phyloP scores from a whole-genome alignment of 2,797 vertebrate species.

The Tragelaphus eurycerus region DNA sequence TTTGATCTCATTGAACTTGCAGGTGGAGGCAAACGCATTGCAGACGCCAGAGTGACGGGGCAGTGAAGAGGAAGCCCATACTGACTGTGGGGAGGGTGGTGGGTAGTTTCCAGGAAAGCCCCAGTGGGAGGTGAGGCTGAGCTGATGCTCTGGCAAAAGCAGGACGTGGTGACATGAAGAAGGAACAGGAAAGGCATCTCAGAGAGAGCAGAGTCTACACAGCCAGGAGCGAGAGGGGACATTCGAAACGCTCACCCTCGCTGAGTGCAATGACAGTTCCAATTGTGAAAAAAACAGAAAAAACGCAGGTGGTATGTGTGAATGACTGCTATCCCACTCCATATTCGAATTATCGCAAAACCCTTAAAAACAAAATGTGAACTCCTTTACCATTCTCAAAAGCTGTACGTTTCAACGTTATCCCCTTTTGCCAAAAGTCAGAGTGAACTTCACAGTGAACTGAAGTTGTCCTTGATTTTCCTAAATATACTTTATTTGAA shows the following conservation, averaged over 20 bases:
- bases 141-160: neutral
- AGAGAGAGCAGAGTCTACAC: neutral
- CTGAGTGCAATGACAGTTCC: neutral
- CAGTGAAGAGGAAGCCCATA: rapidly evolving
- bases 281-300: neutral
- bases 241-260: neutral
- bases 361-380: neutral
- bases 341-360: neutral
- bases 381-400: neutral
- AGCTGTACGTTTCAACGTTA: neutral
- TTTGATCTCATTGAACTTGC: neutral
- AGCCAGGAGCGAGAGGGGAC: neutral
- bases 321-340: neutral
- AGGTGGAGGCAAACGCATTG: neutral
- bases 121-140: neutral
- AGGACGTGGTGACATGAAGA: neutral
- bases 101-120: neutral
- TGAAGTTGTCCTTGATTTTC: slow-evolving; percentile 8
- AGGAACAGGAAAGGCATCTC: neutral
- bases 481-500: neutral
- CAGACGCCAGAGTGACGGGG: neutral
- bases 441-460: neutral
- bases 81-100: rapidly evolving
- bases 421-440: neutral
- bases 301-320: neutral